Evolutionary conservation across 2,888 invertebrate genomes (phyloP), one percentile per base, ranked within the genome.

Genomic region (Asteroscopus sphinx): DNA sequence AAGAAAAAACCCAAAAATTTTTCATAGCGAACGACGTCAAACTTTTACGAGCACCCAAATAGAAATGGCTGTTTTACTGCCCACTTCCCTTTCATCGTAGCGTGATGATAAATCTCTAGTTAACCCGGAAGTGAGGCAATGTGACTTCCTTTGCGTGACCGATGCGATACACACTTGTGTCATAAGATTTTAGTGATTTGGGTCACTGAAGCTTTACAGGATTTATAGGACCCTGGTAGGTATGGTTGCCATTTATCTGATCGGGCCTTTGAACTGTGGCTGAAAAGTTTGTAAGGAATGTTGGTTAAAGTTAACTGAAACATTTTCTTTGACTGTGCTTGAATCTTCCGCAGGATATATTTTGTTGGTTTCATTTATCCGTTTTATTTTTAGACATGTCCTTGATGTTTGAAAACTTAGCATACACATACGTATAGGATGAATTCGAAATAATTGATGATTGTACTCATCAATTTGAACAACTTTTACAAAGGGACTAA

Each of bases 31-130:
- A 15, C 37, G n/a, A 15, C 30, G 47, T 35, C 47, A 53, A 46
- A 53, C 7, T 57, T 72, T 71, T 65, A 72, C 36, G 57, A 65
- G 39, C 15, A 25, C 37, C 26, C 48, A 40, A 28, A 72, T 73
- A 68, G 47, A 72, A 66, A 53, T 40, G 37, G 13, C 42, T 25
- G 30, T 44, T 73, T 65, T 61, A 58, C 48, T 39, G 42, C 28
- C 16, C 9, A 46, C 45, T 70, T 71, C 60, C 36, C 6, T 47
- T 66, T 65, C 21, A 37, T 33, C 33, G 52, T 59, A 30, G 58
- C 56, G 59, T 67, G 62, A 69, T 73, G 73, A 69, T 70, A 72
- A 73, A 72, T 70, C 59, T 59, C 30, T 57, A 63, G 55, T 49
- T 36, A 35, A 12, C 28, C 44, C 63, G 73, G 67, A 67, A 47